Conservation (phyloP, 2,113 vertebrate genomes). For the Piprites chloris region DNA sequence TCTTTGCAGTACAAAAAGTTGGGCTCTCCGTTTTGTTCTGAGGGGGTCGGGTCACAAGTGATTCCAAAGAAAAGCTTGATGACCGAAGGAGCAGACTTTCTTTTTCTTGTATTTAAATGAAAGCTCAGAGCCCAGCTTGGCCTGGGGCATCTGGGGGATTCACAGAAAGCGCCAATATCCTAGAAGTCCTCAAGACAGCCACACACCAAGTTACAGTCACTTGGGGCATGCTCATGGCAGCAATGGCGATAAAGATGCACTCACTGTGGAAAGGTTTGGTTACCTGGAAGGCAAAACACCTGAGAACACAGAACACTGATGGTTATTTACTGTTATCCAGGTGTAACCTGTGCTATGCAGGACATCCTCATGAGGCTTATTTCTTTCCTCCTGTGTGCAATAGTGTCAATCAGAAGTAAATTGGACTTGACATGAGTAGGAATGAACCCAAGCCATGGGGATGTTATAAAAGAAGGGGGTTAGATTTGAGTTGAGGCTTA, state of each 20-base stretch:
- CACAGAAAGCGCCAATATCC: not conserved
- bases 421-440: not conserved
- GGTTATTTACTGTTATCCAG: not conserved
- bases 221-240: not conserved
- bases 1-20: not conserved
- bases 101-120: not conserved
- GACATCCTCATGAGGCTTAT: not conserved
- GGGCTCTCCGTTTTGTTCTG: not conserved
- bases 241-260: not conserved
- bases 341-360: not conserved
- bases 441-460: not conserved
- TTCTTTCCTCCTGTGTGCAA: not conserved
- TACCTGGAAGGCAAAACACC: not conserved
- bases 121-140: not conserved
- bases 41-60: not conserved
- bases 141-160: rapidly evolving
- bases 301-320: not conserved
- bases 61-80: not conserved
- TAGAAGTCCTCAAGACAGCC: not conserved
- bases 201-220: rapidly evolving
- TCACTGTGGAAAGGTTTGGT: not conserved
- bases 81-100: not conserved
- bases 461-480: not conserved
- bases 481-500: not conserved
- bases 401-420: not conserved